Percentiles rank a stretch among this genome's conserved stretches.
Conservation (phyloP, 2,113 vertebrate species). For the Zootoca vivipara region DNA sequence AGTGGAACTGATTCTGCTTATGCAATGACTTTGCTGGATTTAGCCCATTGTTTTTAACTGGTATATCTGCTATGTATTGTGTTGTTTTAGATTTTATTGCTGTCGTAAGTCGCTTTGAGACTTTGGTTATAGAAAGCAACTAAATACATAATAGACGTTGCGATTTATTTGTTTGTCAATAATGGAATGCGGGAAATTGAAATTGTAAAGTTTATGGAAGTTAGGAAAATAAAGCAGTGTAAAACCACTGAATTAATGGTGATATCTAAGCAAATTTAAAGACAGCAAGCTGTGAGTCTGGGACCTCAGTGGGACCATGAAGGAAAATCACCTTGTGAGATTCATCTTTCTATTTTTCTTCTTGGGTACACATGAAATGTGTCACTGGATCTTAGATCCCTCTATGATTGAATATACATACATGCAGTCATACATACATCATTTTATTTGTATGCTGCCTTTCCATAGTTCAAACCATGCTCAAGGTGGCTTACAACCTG, state of each 20-base stretch:
- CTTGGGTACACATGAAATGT: background rate
- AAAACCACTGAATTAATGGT: background rate
- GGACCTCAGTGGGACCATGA: background rate
- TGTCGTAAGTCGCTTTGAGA: too few relatives aligned
- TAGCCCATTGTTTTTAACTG: too few relatives aligned
- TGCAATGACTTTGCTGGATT: too few relatives aligned
- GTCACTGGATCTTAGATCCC: background rate
- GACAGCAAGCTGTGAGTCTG: background rate
- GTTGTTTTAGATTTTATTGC: too few relatives aligned
- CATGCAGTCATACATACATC: too few relatives aligned
- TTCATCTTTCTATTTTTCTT: rapidly evolving
- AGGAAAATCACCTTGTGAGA: background rate
- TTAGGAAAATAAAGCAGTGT: background rate
- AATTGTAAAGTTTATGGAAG: background rate
- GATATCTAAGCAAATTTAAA: background rate
- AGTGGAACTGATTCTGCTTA: too few relatives aligned
- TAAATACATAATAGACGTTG: too few relatives aligned
- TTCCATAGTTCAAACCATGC: too few relatives aligned
- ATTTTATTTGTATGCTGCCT: too few relatives aligned
- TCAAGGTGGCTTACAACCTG: too few relatives aligned
- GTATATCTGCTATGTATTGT: too few relatives aligned
- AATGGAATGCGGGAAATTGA: background rate
- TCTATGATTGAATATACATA: rapidly evolving
- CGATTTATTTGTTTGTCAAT: conserved; percentile 9
- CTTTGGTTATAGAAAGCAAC: too few relatives aligned